phyloP scores from a whole-genome alignment of 2,113 vertebrate genomes.

The Cromileptes altivelis region DNA sequence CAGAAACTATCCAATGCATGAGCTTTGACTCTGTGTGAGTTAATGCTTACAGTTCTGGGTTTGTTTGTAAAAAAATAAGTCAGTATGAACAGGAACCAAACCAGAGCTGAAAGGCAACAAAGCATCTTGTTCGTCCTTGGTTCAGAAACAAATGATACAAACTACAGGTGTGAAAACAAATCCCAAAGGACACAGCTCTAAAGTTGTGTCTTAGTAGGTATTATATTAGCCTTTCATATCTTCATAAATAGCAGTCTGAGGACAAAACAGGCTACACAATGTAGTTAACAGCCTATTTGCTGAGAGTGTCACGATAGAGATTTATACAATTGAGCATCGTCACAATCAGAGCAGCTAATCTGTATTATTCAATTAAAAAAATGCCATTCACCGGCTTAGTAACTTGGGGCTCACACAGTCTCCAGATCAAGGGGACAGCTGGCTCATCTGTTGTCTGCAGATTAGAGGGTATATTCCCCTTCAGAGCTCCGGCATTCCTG shows the following conservation, averaged over 20 bases:
- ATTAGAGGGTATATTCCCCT: conserved; percentile 57
- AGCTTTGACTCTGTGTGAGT: not conserved
- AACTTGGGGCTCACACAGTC: conserved; percentile 48
- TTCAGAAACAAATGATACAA: not conserved
- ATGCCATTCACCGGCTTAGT: conserved; percentile 57
- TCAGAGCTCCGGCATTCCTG: conserved; percentile 22
- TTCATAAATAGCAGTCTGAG: conserved; percentile 4
- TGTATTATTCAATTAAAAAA: conserved; percentile 70
- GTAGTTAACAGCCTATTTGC: conserved; percentile 23
- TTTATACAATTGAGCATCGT: conserved; percentile 30
- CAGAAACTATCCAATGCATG: not conserved
- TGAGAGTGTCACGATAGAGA: conserved; percentile 17
- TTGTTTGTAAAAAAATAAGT: too few species aligned
- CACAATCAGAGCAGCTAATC: conserved; percentile 66
- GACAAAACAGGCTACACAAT: conserved; percentile 23
- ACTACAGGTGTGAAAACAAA: not conserved
- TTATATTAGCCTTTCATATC: conserved; percentile 1
- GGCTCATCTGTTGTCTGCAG: conserved; percentile 59
- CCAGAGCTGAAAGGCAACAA: not conserved
- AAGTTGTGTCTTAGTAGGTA: not conserved
- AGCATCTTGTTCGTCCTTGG: not conserved
- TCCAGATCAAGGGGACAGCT: conserved; percentile 52
- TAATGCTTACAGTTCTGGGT: too few species aligned
- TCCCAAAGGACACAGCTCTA: not conserved
- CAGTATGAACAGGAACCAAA: not conserved